These are phyloP conservation scores for Anas platyrhynchos DNA, from an alignment of 2,113 vertebrate species.

Conservation along the genomic window DNA sequence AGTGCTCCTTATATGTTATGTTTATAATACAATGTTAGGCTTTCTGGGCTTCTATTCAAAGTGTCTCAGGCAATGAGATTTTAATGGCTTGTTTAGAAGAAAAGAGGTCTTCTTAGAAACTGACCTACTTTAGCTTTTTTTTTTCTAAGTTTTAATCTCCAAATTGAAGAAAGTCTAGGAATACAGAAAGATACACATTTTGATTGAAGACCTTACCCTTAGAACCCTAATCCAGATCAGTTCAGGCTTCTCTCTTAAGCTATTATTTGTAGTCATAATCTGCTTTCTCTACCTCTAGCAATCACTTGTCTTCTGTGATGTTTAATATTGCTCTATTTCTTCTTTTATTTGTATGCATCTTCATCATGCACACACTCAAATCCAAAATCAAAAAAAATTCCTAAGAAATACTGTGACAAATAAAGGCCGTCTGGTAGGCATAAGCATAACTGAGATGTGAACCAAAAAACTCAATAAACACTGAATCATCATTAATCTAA, in stretches of 20 bases:
- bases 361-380: constrained; percentile 9
- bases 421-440: constrained; percentile 44
- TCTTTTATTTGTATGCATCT: neutral
- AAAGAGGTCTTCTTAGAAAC: neutral
- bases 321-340: constrained; percentile 28
- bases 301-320: neutral
- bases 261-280: neutral
- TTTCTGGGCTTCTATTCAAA: neutral
- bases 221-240: neutral
- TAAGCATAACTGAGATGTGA: constrained; percentile 62
- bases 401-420: constrained; percentile 56
- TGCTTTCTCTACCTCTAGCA: neutral
- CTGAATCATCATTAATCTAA: constrained; percentile 64
- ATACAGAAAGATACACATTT: neutral
- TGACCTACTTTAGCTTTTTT: neutral
- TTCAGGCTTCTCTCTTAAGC: neutral
- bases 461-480: constrained; percentile 63
- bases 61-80: neutral
- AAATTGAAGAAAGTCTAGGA: neutral
- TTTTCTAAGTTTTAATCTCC: neutral
- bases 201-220: neutral
- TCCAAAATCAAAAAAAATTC: constrained; percentile 24
- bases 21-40: neutral
- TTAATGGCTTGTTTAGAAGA: constrained; percentile 1
- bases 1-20: neutral